These are phyloP conservation scores for Pollachius pollachius DNA, from an alignment of 2,113 vertebrate species.

Conservation along the genomic window DNA sequence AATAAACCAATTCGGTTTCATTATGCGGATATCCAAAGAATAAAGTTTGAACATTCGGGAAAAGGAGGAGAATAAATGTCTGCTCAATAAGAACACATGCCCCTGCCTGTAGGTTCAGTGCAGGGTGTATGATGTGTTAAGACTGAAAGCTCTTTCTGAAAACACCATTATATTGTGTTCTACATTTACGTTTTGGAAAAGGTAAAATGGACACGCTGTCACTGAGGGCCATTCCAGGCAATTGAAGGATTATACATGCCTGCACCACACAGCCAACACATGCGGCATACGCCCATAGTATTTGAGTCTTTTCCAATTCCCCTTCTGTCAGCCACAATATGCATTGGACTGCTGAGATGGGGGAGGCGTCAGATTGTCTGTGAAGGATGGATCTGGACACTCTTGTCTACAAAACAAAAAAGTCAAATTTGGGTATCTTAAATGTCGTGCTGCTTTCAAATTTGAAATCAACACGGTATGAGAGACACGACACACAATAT, in stretches of 20 bases:
- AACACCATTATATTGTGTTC: constrained; percentile 30
- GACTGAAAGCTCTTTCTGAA: constrained; percentile 35
- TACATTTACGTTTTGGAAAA: constrained; percentile 33
- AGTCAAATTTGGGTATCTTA: no score
- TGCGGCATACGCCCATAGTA: constrained; percentile 17
- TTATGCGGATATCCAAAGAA: constrained; percentile 49
- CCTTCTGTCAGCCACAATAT: constrained; percentile 37
- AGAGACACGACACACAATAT: no score
- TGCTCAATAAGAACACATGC: constrained; percentile 11
- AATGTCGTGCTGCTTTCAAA: no score
- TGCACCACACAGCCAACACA: constrained; percentile 18
- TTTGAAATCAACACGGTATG: no score
- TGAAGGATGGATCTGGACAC: constrained; percentile 13
- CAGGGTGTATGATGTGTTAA: constrained; percentile 35
- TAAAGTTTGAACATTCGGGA: constrained; percentile 50
- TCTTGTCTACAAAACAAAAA: no score
- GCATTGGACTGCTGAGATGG: constrained; percentile 7
- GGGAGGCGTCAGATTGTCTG: constrained; percentile 23
- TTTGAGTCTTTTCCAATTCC: constrained; percentile 36
- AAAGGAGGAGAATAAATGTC: constrained; percentile 19
- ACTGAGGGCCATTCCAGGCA: constrained; percentile 41
- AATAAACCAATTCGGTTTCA: constrained; percentile 71
- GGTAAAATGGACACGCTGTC: constrained; percentile 39
- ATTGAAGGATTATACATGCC: constrained; percentile 28
- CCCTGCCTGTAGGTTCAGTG: no score